Percentiles rank a stretch among this genome's conserved stretches.
phyloP scores from a whole-genome alignment of 1,140 invertebrate genomes.

The Zaprionus tsacasi region DNA sequence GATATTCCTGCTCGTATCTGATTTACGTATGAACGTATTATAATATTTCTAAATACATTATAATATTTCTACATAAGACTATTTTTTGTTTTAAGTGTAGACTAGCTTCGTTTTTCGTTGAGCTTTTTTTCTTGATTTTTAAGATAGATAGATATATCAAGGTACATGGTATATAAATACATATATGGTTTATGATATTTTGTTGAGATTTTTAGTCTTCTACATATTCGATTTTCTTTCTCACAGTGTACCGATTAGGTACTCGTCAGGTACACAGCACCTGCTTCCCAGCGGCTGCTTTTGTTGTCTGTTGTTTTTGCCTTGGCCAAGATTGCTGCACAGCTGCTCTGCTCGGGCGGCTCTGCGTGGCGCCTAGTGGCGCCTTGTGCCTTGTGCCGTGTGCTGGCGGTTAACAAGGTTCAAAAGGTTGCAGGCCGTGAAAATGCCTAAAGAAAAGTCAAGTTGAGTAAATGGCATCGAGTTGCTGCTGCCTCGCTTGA shows the following conservation, averaged over 20 bases:
- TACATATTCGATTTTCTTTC: background rate
- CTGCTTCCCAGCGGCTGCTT: constrained; percentile 28
- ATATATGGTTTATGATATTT: too few relatives aligned
- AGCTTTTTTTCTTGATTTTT: too few relatives aligned
- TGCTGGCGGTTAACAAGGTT: constrained; percentile 47
- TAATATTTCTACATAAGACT: too few relatives aligned
- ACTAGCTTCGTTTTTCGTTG: too few relatives aligned
- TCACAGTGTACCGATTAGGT: constrained; percentile 17
- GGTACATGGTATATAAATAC: too few relatives aligned
- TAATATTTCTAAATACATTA: too few relatives aligned
- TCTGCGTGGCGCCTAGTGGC: background rate
- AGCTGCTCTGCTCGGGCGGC: constrained; percentile 48
- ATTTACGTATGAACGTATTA: too few relatives aligned
- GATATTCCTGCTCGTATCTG: too few relatives aligned
- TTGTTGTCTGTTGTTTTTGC: constrained; percentile 37
- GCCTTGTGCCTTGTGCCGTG: background rate
- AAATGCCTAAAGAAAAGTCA: constrained; percentile 65
- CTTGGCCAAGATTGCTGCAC: constrained; percentile 53
- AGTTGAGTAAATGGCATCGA: constrained; percentile 21
- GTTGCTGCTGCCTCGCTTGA: constrained; percentile 8
- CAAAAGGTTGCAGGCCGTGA: constrained; percentile 40
- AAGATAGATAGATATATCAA: too few relatives aligned
- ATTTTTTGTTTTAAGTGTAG: too few relatives aligned
- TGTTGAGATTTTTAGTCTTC: background rate
- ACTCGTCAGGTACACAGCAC: constrained; percentile 19